Base-by-base conservation (phyloP, 64 coral and sea anemone species). In the Acropora tenuis region DNA sequence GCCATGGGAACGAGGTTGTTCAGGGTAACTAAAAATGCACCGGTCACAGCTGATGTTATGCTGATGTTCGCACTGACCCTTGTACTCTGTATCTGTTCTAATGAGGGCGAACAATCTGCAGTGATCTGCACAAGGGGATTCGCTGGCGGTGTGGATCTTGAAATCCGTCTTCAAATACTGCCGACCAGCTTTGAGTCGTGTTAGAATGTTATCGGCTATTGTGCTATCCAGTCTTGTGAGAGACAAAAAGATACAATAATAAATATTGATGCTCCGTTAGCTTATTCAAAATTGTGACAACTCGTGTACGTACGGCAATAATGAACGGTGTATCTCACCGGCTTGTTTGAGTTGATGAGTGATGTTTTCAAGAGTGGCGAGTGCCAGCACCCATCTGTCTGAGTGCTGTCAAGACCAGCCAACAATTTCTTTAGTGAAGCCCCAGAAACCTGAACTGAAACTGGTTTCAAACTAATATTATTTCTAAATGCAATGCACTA, bases 401-500 rank as follows among this genome's bases (percentile, higher is more conserved):
- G 55, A 78, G 76, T 86, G 83, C n/a, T 92, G 79, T 92, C 90
- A 65, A 92, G 75, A 50, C 82, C 74, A 53, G 49, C 71, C 15
- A 92, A 81, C 46, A 53, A 75, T 86, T 88, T 93, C 41, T 87
- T 65, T 73, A 88, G 75, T 53, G 84, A 93, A 53, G 91, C 91
- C 65, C 84, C 73, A 80, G 84, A 93, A 57, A 66, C 66, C 91
- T 81, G 67, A 71, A 71, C 67, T 20, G 67, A 71, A n/a, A 71
- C 67, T 71, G 3, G 67, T 71, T 71, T 71, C 67, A 71, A 71
- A 71, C 61, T 20, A 20, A 71, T 19, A 71, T 71, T 66, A 71
- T 71, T 71, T 71, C 68, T 71, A 71, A 71, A 71, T 8, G 18
- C 68, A 71, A 71, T 5, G 18, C 68, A 20, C 68, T 71, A 71